Percentiles rank a stretch among this genome's conserved stretches.
These are phyloP conservation scores for Candoia aspera DNA, from an alignment of 2,113 vertebrate species.

Conservation along the genomic window DNA sequence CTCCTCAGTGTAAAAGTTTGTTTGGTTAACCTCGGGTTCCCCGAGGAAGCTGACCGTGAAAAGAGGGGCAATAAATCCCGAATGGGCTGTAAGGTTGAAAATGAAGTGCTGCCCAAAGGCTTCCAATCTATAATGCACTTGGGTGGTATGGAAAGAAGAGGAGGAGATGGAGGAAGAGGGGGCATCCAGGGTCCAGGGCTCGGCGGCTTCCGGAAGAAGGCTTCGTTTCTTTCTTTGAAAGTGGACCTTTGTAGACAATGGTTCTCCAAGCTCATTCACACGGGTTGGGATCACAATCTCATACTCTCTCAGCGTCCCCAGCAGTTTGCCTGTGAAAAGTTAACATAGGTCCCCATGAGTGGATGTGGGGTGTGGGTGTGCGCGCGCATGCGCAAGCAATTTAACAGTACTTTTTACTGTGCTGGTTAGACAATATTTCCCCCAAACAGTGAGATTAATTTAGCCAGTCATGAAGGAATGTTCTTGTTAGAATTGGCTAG, in stretches of 20 bases:
- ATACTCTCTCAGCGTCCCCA: constrained; percentile 82
- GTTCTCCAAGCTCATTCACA: constrained; percentile 89
- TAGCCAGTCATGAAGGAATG: background rate
- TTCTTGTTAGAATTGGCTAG: background rate
- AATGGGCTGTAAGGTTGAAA: constrained; percentile 91
- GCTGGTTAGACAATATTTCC: background rate
- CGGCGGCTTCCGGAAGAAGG: constrained; percentile 75
- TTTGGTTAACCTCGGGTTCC: constrained; percentile 77
- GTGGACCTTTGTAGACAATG: constrained; percentile 85
- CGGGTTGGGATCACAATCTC: constrained; percentile 92
- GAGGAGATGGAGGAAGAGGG: constrained; percentile 55
- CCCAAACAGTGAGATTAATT: background rate
- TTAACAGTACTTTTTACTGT: background rate
- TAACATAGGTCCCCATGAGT: constrained; percentile 33
- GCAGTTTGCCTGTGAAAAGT: constrained; percentile 74
- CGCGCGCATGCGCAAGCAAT: background rate
- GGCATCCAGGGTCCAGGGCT: constrained; percentile 78
- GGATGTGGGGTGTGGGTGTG: background rate
- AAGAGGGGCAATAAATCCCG: constrained; percentile 94
- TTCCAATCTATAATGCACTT: constrained; percentile 88
- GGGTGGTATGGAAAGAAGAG: constrained; percentile 66
- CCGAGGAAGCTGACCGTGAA: constrained; percentile 93
- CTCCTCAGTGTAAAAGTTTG: constrained; percentile 77
- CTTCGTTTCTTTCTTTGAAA: constrained; percentile 93
- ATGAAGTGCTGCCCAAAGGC: constrained; percentile 92